Evolutionary conservation across 1,140 invertebrate species (phyloP).

Genomic region (Drosophila subobscura): DNA sequence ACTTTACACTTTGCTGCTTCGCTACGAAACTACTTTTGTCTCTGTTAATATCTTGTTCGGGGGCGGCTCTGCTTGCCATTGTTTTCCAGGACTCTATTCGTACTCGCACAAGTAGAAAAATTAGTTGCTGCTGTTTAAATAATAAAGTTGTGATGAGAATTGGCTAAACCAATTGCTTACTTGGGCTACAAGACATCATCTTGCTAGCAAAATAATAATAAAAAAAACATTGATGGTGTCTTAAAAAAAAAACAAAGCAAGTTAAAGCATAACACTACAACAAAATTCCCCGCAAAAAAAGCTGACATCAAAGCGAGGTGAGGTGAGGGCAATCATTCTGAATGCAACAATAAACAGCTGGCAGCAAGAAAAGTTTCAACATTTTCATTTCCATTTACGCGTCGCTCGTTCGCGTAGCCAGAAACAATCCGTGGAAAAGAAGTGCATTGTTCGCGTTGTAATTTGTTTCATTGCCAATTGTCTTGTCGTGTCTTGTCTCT

Average conservation of each 20-base stretch:
- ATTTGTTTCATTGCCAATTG: conserved; percentile 80
- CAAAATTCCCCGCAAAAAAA: conserved; percentile 29
- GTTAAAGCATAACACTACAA: not conserved
- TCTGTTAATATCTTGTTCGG: conserved; percentile 53
- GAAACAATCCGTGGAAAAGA: conserved; percentile 30
- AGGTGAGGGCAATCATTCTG: conserved; percentile 33
- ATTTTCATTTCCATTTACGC: conserved; percentile 5
- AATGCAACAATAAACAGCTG: conserved; percentile 22
- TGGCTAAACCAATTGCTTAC: no score
- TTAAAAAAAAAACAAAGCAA: no score
- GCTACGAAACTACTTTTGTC: conserved; percentile 63
- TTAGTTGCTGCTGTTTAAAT: not conserved
- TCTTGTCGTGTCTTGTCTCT: conserved; percentile 59
- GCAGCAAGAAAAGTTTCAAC: conserved; percentile 16
- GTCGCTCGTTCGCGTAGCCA: conserved; percentile 10
- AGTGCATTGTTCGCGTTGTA: conserved; percentile 64
- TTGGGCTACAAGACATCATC: no score
- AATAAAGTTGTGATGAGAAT: no score
- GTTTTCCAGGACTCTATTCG: conserved; percentile 10
- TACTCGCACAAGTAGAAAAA: not conserved
- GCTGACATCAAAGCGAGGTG: conserved; percentile 37
- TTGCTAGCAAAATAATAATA: not conserved
- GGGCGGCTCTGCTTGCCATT: conserved; percentile 44
- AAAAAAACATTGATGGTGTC: no score
- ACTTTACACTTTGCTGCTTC: conserved; percentile 41